These are phyloP conservation scores for Bhutanitis thaidina DNA, from an alignment of 2,888 invertebrate genomes.

Conservation along the genomic window DNA sequence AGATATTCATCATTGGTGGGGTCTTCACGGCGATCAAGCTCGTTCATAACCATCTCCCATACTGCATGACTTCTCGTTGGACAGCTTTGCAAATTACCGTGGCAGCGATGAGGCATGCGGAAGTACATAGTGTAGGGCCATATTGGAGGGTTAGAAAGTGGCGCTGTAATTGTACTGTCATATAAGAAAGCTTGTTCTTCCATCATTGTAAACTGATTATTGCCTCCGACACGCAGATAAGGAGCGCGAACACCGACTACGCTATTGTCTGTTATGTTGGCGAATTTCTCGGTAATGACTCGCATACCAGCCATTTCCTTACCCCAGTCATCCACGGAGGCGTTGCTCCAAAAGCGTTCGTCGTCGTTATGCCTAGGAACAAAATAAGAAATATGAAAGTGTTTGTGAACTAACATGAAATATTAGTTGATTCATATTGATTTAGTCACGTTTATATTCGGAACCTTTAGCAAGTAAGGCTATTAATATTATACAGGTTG, in stretches of 20 bases:
- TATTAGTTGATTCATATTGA: no score
- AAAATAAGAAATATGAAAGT: conserved; percentile 25
- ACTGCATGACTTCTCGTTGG: conserved; percentile 95
- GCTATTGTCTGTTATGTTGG: conserved; percentile 93
- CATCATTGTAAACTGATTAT: conserved; percentile 99
- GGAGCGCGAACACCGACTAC: conserved; percentile 95
- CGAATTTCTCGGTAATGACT: conserved; percentile 92
- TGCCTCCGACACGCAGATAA: conserved; percentile 94
- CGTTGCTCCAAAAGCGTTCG: conserved; percentile 95
- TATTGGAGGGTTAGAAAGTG: conserved; percentile 92
- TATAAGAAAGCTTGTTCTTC: conserved; percentile 96
- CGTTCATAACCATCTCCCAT: conserved; percentile 98
- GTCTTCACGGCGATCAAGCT: conserved; percentile 94
- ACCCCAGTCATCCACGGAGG: conserved; percentile 95
- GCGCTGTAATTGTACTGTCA: conserved; percentile 96
- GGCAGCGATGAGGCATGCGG: conserved; percentile 96
- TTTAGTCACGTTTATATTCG: no score
- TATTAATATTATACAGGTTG: no score
- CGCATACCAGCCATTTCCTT: conserved; percentile 97
- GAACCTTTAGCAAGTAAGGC: no score
- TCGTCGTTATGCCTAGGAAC: conserved; percentile 90
- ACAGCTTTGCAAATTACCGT: conserved; percentile 94
- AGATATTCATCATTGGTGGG: conserved; percentile 93
- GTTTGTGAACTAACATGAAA: no score
- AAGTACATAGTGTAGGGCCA: conserved; percentile 99